A percentile compares a stretch with the other conserved stretches of the same genome.
Evolutionary conservation across 1,140 invertebrate genomes (phyloP).

Genomic region (Drosophila pseudoananassae): DNA sequence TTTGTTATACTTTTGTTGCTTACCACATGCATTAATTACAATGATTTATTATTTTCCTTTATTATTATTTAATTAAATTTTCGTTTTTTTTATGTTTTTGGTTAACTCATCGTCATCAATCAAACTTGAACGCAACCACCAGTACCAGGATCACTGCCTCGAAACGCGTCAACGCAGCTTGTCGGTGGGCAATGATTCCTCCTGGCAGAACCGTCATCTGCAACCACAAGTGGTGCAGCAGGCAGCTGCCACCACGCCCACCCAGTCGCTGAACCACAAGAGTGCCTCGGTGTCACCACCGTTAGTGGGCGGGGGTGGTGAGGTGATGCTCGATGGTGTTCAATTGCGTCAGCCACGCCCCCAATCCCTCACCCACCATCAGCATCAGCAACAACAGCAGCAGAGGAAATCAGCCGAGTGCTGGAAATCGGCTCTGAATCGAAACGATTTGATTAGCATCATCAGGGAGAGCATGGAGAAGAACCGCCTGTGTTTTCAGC

Average conservation of each 20-base stretch:
- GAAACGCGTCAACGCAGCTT: conserved; percentile 80
- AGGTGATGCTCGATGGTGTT: conserved; percentile 75
- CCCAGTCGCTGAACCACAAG: conserved; percentile 41
- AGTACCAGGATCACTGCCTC: conserved; percentile 81
- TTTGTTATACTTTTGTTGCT: conserved; percentile 38
- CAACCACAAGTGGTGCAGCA: conserved; percentile 39
- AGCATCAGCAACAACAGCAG: conserved; percentile 47
- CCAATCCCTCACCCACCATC: conserved; percentile 47
- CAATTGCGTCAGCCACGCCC: conserved; percentile 76
- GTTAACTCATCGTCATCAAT: conserved; percentile 53
- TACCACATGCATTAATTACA: conserved; percentile 5
- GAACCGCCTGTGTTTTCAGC: conserved; percentile 93
- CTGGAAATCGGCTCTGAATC: conserved; percentile 88
- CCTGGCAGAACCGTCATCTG: conserved; percentile 74
- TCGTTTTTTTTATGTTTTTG: conserved; percentile 45
- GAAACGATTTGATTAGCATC: conserved; percentile 92
- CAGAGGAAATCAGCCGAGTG: conserved; percentile 75
- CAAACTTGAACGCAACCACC: conserved; percentile 10
- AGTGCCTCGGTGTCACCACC: conserved; percentile 61
- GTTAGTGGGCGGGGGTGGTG: conserved; percentile 23
- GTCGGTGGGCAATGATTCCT: conserved; percentile 82
- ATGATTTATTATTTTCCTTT: conserved; percentile 29
- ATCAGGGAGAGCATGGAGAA: conserved; percentile 96
- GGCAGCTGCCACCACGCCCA: conserved; percentile 16
- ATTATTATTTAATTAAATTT: conserved; percentile 65